Base-by-base conservation (phyloP, 64 coral and sea anemone genomes). In the Exaiptasia diaphana region DNA sequence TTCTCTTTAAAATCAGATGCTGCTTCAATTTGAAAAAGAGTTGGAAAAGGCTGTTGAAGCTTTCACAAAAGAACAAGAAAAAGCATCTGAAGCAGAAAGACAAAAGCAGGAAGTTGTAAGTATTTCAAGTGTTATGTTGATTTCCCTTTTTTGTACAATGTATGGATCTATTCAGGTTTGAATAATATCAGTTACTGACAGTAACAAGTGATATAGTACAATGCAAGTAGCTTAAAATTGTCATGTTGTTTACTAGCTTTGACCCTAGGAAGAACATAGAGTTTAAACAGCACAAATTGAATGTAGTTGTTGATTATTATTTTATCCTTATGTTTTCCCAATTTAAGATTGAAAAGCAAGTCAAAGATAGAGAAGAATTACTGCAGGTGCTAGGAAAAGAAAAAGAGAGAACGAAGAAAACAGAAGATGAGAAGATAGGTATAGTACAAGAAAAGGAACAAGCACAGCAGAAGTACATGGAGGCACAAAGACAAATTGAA, bases 21-120 rank as follows among this genome's bases (percentile, higher is more conserved):
- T 94, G 29, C 71, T 94, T 26, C 93, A 97, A 48, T 97, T 97
- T 91, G 93, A 97, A 46, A 97, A 97, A 61, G 93, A 97, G 42
- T 64, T 97, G 23, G 76, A 82, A 50, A 78, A 91, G 73, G 93
- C 93, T 38, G 88, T 87, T 1, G 93, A 91, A 41, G 93, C 88
- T 38, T 75, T 97, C 53, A 91, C 93, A 49, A 90, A 71, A 71
- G 93, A 97, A 53, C 93, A 97, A 30, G 88, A 97, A 22, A 97
- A 74, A 79, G 93, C 93, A 32, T 62, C 83, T 41, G 74, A 91
- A 22, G 88, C 83, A 33, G 93, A 97, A 63, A 87, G 50, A 64
- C 77, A 91, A 29, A 97, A 91, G 61, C 82, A 97, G 25, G 53
- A 68, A 15, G 68, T 86, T 77, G 93, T 97, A 14, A 24, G 69